phyloP scores from a whole-genome alignment of 2,113 vertebrate genomes.

The Otocyon megalotis region DNA sequence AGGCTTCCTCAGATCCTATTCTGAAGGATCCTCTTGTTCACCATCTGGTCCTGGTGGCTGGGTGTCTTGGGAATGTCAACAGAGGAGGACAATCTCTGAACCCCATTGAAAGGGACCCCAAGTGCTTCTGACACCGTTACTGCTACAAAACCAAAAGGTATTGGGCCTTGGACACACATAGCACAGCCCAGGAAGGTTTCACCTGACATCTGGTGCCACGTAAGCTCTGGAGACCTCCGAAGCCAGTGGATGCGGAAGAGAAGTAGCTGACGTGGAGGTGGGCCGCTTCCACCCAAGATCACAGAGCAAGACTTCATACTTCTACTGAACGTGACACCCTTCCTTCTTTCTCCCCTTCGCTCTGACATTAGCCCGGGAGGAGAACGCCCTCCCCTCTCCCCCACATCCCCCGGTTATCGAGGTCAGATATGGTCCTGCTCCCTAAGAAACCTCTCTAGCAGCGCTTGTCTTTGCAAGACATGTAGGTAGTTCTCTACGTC shows the following conservation, averaged over 20 bases:
- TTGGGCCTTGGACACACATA: not conserved
- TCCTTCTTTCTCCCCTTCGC: not conserved
- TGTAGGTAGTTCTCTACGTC: not conserved
- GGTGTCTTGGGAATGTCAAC: not conserved
- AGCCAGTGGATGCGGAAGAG: not conserved
- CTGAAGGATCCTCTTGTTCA: not conserved
- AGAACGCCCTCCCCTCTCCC: not conserved
- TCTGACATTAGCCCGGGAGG: not conserved
- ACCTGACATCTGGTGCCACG: not conserved
- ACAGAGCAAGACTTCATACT: not conserved
- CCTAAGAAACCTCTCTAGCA: not conserved
- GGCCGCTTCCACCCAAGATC: rapidly evolving
- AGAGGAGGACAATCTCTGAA: not conserved
- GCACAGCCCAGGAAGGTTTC: not conserved
- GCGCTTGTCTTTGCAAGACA: not conserved
- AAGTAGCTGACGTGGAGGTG: not conserved
- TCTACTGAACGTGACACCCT: not conserved
- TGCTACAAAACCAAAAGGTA: not conserved
- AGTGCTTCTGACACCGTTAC: not conserved
- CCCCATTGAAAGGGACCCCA: not conserved
- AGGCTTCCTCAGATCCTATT: not conserved
- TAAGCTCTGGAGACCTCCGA: not conserved
- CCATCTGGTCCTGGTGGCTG: not conserved
- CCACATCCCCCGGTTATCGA: not conserved
- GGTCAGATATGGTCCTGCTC: not conserved